A percentile compares a stretch with the other conserved stretches of the same genome.
Evolutionary conservation across 2,888 invertebrate species (phyloP).

Genomic region (Drosophila kuntzei): DNA sequence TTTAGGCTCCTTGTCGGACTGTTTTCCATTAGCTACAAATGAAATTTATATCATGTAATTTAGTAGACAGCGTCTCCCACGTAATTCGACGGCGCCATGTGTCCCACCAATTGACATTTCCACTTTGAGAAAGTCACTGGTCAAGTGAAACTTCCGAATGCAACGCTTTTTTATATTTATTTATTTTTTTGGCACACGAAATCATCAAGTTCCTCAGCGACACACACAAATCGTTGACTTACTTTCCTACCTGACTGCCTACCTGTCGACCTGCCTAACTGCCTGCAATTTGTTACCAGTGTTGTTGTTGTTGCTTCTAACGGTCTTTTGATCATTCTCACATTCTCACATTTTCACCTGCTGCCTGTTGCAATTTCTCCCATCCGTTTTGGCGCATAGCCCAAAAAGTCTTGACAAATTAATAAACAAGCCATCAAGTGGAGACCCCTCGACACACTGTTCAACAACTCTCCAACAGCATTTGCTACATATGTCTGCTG

Average conservation of each 20-base stretch:
- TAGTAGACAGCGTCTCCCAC: slow-evolving; percentile 52
- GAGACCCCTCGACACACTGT: slow-evolving; percentile 36
- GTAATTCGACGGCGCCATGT: slow-evolving; percentile 28
- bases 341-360: slow-evolving; percentile 66
- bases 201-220: slow-evolving; percentile 48
- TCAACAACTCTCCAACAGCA: slow-evolving; percentile 34
- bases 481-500: slow-evolving; percentile 18
- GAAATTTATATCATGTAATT: slow-evolving; percentile 75
- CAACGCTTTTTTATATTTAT: slow-evolving; percentile 2
- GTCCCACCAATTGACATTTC: slow-evolving; percentile 44
- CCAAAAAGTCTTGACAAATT: slow-evolving; percentile 77
- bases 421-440: slow-evolving; percentile 72
- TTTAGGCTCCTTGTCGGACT: slow-evolving; percentile 31
- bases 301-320: slow-evolving; percentile 34
- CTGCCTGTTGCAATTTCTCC: slow-evolving; percentile 62
- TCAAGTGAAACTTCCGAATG: slow-evolving; percentile 47
- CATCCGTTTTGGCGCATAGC: slow-evolving; percentile 67
- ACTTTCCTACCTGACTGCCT: slow-evolving; percentile 39
- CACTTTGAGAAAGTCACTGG: slow-evolving; percentile 37
- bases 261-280: slow-evolving; percentile 20
- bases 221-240: slow-evolving; percentile 38
- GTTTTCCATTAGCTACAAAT: slow-evolving; percentile 61
- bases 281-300: slow-evolving; percentile 15
- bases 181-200: slow-evolving; percentile 28
- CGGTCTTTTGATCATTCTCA: slow-evolving; percentile 50